phyloP scores from a whole-genome alignment of 2,113 vertebrate species.

The Leptocoma aspasia region DNA sequence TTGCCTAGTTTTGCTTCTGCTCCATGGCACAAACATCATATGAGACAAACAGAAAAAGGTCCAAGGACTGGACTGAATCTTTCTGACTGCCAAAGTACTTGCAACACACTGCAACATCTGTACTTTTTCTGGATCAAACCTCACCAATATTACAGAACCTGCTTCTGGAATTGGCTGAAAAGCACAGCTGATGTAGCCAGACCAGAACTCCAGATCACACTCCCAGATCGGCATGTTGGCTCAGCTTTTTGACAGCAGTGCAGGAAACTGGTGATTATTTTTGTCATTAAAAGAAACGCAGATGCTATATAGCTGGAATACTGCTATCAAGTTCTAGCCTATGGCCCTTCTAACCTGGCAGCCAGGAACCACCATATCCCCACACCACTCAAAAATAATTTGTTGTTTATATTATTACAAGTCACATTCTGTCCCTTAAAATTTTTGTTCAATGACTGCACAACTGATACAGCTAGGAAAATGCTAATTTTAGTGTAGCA shows the following conservation, averaged over 20 bases:
- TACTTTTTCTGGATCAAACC: background rate
- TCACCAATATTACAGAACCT: background rate
- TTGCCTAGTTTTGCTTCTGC: background rate
- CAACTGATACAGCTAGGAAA: background rate
- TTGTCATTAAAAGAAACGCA: conserved; percentile 32
- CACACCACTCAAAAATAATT: background rate
- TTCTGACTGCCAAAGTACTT: background rate
- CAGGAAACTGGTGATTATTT: conserved; percentile 22
- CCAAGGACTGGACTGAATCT: background rate
- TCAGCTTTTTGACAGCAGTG: conserved; percentile 13
- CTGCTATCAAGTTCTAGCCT: background rate
- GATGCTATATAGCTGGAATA: background rate
- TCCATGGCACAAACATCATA: background rate
- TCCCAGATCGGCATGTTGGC: conserved; percentile 19
- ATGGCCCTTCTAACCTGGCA: background rate
- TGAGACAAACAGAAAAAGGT: background rate
- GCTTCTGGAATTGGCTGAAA: conserved; percentile 4
- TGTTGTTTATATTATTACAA: background rate
- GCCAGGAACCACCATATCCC: background rate
- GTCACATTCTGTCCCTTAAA: background rate
- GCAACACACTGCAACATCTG: background rate
- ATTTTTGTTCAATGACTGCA: background rate
- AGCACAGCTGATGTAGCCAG: background rate
- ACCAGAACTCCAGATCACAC: conserved; percentile 26
- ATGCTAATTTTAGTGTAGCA: background rate